phyloP scores from a whole-genome alignment of 2,113 vertebrate species.

The Centrocercus urophasianus region DNA sequence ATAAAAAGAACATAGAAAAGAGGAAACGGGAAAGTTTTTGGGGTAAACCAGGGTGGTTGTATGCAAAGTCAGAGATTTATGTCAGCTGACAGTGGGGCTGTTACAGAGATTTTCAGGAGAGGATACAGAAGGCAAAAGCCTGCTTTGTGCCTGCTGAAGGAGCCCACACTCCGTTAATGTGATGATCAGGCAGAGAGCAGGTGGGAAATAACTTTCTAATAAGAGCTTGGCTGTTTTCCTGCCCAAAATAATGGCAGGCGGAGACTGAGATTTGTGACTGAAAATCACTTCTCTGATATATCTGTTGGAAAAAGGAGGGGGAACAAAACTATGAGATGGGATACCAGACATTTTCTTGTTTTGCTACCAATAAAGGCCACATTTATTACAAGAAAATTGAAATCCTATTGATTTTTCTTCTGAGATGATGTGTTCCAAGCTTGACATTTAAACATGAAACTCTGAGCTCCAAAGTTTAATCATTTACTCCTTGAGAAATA shows the following conservation, averaged over 20 bases:
- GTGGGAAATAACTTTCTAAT: not conserved
- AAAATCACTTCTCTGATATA: not conserved
- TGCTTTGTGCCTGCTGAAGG: not conserved
- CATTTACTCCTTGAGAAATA: slow-evolving; percentile 54
- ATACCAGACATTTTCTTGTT: slow-evolving; percentile 31
- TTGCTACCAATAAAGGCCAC: slow-evolving; percentile 56
- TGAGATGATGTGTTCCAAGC: slow-evolving; percentile 53
- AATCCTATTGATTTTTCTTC: slow-evolving; percentile 65
- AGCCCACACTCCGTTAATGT: not conserved
- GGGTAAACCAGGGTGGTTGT: not conserved
- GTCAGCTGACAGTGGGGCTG: not conserved
- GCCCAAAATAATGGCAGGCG: not conserved
- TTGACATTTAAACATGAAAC: slow-evolving; percentile 74
- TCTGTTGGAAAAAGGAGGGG: not conserved
- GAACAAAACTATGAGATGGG: not conserved
- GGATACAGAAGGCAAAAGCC: not conserved
- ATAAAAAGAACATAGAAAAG: not conserved
- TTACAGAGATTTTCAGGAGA: not conserved
- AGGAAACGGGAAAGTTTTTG: not conserved
- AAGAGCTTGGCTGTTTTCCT: not conserved
- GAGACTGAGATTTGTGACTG: not conserved
- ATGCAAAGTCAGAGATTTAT: not conserved
- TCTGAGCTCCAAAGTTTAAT: slow-evolving; percentile 45
- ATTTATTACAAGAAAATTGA: slow-evolving; percentile 73
- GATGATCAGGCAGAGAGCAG: not conserved